Evolutionary conservation across 2,113 vertebrate genomes (phyloP), one percentile per base, ranked within the genome.

Genomic region (Perognathus longimembris): DNA sequence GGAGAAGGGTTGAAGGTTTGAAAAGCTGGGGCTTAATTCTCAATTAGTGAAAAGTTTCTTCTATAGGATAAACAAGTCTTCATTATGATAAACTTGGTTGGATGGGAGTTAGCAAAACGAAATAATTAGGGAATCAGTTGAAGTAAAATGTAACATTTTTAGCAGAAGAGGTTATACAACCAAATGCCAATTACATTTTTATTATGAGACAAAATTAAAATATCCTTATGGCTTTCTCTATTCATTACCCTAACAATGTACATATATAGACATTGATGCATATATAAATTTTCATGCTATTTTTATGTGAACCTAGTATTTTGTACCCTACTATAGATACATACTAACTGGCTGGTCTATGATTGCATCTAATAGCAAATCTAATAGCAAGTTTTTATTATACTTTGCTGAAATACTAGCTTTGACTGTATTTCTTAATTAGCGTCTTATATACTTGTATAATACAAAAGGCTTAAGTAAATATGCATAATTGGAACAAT

Each of bases 401-500:
- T 6, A 88, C 22, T 28, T 94, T 90, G 6, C 93, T 85, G 50
- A 15, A 87, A 90, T 63, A 78, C 36, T 64, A 76, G 57, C 70
- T 38, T 80, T 54, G 50, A 54, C 50, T 90, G 6, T 93, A 38
- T 94, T 93, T 89, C 32, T 94, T 86, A 93, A 86, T 85, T 94
- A 75, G 34, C 81, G n/a, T 34, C 57, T 84, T 34, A 94, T 40
- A 73, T 21, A 84, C 75, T 88, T 92, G 82, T 54, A 79, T 70
- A 40, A 81, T 88, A 50, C 12, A 42, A 76, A 57, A 86, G 8
- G 12, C 61, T 90, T 90, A 42, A 30, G 79, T 82, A 94, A 85
- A 95, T 93, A 95, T 84, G 92, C 14, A 70, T 83, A n/a, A 34
- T 77, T 32, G 7, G 36, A 75, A 4, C 30, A 80, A 85, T 54